Base-by-base conservation (phyloP, 1,140 invertebrate species). In the Cydia strobilella region DNA sequence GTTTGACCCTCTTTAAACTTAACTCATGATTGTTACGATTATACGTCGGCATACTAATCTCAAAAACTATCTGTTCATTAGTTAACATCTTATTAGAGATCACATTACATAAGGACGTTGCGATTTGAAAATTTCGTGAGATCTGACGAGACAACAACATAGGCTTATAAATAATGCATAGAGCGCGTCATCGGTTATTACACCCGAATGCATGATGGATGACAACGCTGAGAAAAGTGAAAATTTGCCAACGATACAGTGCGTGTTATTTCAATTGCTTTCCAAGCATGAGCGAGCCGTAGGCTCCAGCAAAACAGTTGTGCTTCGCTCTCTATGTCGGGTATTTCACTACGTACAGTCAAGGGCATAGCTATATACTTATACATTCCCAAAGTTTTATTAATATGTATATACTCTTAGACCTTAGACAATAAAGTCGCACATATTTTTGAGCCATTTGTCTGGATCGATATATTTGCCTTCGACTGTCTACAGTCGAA, bases 181-280 rank as follows among this genome's bases (percentile, higher is more conserved):
- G 79, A 81, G 83, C 80, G 78, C 79, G 80, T 82, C 78, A 65
- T 80, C 84, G 88, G 88, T 90, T 90, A 83, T 88, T 90, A 90
- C 88, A 87, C 88, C 84, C 84, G 83, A 87, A 90, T 88, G 81
- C 84, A 85, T 84, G 80, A 90, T 86, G 81, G 45, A 73, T 39
- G 51, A 73, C 25, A 59, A 9, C 25, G 86, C 72, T 74, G 35
- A 73, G 82, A 86, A 77, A 89, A 87, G 85, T 87, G 84, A 87
- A 88, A 86, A 83, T 69, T 69, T 69, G 65, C 35, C 31, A 10
- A 39, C 65, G 65, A 69, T 35, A 35, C 27, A 6, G 27, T 59
- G 20, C 54, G 18, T 59, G 54, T 12, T 6, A 18, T 51, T 51
- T n/a, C 48, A 18, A 51, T 18, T n/a, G 15, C 48, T 51, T 51